Evolutionary conservation across 2,797 vertebrate genomes (phyloP).

Genomic region (Limosa lapponica): DNA sequence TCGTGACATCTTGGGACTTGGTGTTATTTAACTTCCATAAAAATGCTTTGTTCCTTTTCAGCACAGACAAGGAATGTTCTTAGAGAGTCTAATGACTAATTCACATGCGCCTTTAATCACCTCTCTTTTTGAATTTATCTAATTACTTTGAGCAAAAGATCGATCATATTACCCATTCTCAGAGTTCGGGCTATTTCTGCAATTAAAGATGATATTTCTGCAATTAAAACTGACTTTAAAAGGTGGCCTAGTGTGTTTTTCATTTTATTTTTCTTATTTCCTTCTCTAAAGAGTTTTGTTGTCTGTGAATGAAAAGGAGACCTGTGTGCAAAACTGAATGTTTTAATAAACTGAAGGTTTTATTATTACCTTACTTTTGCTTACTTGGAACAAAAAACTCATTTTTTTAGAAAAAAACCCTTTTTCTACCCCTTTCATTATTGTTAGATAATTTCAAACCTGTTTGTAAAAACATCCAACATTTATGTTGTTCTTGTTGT

Average conservation of each 20-base stretch:
- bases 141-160: constrained; percentile 26
- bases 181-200: constrained; percentile 23
- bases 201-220: constrained; percentile 11
- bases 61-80: neutral
- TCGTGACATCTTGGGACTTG: neutral
- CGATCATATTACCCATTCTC: neutral
- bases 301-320: neutral
- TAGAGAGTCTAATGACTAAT: neutral
- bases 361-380: neutral
- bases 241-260: neutral
- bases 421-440: neutral
- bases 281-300: neutral
- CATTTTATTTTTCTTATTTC: neutral
- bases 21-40: neutral
- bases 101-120: constrained; percentile 5
- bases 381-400: neutral
- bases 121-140: constrained; percentile 10
- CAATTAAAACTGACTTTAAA: constrained; percentile 20
- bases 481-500: neutral
- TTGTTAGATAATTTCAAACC: neutral
- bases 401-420: neutral
- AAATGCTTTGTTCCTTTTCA: neutral
- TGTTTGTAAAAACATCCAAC: neutral
- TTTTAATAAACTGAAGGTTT: neutral
- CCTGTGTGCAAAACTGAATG: neutral